Evolutionary conservation across 2,113 vertebrate species (phyloP).

Genomic region (Noturus placidus): DNA sequence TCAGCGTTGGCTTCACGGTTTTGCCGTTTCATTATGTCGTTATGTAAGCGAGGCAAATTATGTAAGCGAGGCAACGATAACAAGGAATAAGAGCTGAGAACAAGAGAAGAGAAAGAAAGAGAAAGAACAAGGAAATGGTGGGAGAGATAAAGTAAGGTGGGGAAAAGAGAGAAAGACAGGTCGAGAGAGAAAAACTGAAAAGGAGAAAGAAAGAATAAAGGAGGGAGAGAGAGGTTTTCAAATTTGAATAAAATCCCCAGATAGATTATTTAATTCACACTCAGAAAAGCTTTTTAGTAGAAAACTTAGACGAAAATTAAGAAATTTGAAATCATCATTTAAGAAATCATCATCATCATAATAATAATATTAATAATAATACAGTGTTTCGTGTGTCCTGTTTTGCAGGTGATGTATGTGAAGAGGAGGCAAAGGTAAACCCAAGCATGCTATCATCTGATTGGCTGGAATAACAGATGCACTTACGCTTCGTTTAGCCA

Average conservation of each 20-base stretch:
- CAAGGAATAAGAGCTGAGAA: not conserved
- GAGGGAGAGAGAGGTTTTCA: not conserved
- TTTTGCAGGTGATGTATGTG: conserved; percentile 84
- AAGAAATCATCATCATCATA: too few species aligned
- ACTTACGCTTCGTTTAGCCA: not conserved
- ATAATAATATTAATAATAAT: not conserved
- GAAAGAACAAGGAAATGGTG: not conserved
- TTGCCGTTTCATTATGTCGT: not conserved
- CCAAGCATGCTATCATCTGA: not conserved
- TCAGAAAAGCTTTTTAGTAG: not conserved
- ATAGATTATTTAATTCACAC: not conserved
- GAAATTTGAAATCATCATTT: too few species aligned
- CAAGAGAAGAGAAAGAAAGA: not conserved
- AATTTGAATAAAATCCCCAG: too few species aligned
- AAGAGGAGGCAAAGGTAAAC: conserved; percentile 85
- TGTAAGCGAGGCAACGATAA: not conserved
- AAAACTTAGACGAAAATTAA: too few species aligned
- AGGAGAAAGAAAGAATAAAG: not conserved
- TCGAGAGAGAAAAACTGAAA: too few species aligned
- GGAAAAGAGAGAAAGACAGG: not conserved
- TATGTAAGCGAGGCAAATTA: not conserved
- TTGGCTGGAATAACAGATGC: not conserved
- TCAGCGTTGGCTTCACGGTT: not conserved
- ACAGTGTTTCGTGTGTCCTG: conserved; percentile 7
- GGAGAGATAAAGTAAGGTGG: not conserved